Base-by-base conservation (phyloP, 2,113 vertebrate genomes). In the Dolichotis patagonum region DNA sequence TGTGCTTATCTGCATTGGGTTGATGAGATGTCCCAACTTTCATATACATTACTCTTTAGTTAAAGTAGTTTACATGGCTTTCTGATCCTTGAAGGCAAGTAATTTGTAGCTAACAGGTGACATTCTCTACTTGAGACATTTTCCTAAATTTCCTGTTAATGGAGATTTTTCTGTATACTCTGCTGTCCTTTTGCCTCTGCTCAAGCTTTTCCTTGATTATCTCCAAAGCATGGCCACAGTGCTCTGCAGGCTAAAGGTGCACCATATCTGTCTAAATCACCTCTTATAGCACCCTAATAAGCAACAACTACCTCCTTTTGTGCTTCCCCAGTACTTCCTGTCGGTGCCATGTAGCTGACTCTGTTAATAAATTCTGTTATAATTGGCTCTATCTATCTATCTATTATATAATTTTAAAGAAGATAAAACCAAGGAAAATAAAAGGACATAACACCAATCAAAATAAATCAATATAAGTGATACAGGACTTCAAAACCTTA, bases 251-350 rank as follows among this genome's bases (percentile, higher is more conserved):
- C 6, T 20, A 20, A 43, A 58, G 4, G 92, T 7, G 5, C 20
- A 17, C 11, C 46, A 32, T 14, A 1, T 56, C 52, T 85, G 10
- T 60, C 7, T 12, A 56, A n/a, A 0, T 0, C 0, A 28, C 5
- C 32, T 22, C 14, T 58, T 54, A 20, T 2, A 62, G 10, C 22
- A 75, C 32, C 32, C 12, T 10, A 22, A 4, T 41, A 41, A 67
- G 7, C 5, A 91, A 1, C 19, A 12, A 41, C 3, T 7, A 22
- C 14, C 11, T 81, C 5, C 24, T 43, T n/a, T 26, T 52, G 77
- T 8, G 5, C 5, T 32, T 49, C 11, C 7, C 17, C n/a, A 4
- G 30, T 2, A 24, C 63, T 85, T 56, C 49, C 16, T 71, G 10
- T 63, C 1, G 65, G 14, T 35, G 41, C 10, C 62, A 35, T 28